phyloP scores from a whole-genome alignment of 2,113 vertebrate species.

The Himantopus leucocephalus region DNA sequence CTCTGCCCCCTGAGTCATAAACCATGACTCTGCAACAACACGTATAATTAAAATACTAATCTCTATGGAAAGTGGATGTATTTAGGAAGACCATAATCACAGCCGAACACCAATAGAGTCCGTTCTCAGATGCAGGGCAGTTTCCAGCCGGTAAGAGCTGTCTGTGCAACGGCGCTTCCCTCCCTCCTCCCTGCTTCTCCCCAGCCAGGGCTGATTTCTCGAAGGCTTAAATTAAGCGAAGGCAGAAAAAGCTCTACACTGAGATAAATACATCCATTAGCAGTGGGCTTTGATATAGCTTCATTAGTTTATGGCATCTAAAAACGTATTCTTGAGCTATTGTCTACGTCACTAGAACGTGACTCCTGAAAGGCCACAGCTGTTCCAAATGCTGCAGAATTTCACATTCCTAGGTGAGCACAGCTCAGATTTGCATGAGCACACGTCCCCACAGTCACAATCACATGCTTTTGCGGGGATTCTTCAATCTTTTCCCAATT shows the following conservation, averaged over 20 bases:
- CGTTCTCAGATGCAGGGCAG: neutral
- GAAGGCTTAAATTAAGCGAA: neutral
- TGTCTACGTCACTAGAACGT: neutral
- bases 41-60: neutral
- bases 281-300: neutral
- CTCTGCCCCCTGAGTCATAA: neutral
- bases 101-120: neutral
- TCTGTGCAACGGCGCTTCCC: neutral
- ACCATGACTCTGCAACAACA: neutral
- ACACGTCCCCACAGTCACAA: neutral
- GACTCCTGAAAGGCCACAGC: neutral
- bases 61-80: neutral
- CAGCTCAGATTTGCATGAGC: neutral
- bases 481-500: neutral
- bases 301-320: neutral
- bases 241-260: neutral
- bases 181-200: neutral
- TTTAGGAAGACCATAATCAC: neutral
- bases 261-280: neutral
- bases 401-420: neutral
- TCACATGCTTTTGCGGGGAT: neutral
- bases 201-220: neutral
- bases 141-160: neutral
- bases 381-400: neutral
- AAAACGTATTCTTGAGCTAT: neutral